These are phyloP conservation scores for Procambarus virginalis DNA, from an alignment of 1,140 invertebrate species.

Conservation along the genomic window DNA sequence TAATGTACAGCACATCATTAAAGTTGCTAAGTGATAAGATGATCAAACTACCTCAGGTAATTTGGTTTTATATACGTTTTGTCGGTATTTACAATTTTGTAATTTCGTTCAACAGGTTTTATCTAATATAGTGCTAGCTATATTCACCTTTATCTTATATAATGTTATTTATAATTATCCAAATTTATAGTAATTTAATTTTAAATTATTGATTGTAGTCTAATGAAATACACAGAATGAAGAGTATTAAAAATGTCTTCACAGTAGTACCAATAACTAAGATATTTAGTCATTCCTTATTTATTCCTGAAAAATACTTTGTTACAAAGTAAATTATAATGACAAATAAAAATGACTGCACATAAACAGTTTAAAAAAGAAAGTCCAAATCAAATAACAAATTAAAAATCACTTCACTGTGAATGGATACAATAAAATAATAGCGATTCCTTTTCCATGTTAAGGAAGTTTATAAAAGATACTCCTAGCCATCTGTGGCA, in stretches of 20 bases:
- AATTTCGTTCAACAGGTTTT: background rate
- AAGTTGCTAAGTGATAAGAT: no score
- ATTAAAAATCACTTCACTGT: background rate
- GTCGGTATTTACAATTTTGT: background rate
- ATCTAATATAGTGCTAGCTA: background rate
- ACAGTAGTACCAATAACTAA: background rate
- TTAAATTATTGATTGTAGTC: background rate
- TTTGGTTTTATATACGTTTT: background rate
- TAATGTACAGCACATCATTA: background rate
- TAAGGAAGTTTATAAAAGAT: background rate
- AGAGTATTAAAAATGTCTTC: background rate
- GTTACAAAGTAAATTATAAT: background rate
- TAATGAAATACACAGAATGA: background rate
- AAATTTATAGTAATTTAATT: background rate
- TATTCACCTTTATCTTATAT: background rate
- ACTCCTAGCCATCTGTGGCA: background rate
- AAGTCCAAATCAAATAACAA: background rate
- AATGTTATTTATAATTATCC: background rate
- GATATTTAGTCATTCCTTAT: background rate
- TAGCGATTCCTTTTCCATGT: background rate
- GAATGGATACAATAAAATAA: background rate
- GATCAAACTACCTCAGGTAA: no score
- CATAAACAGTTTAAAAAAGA: background rate
- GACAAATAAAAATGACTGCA: background rate
- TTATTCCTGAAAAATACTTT: background rate